Evolutionary conservation across 2,888 invertebrate species (phyloP).

Genomic region (Craniophora ligustri): DNA sequence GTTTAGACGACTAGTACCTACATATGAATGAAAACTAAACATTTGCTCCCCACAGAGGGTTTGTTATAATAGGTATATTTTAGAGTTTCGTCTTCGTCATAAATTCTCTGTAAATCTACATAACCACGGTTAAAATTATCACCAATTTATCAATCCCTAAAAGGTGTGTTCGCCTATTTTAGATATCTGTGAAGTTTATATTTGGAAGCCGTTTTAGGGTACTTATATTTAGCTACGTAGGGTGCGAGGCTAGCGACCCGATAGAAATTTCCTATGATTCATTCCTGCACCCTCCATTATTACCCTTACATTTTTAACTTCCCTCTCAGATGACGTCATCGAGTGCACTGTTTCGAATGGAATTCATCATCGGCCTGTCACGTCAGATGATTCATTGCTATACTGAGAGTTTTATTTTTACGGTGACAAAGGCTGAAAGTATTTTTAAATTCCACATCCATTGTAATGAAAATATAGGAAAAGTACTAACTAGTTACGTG

Average conservation of each 20-base stretch:
- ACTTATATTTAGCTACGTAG: conserved; percentile 74
- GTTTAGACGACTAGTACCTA: conserved; percentile 12
- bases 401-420: conserved; percentile 67
- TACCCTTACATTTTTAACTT: conserved; percentile 74
- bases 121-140: conserved; percentile 55
- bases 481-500: conserved; percentile 34
- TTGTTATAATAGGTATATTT: too few relatives aligned
- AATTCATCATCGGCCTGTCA: conserved; percentile 76
- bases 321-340: conserved; percentile 82
- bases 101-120: conserved; percentile 19
- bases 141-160: conserved; percentile 52
- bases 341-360: conserved; percentile 69
- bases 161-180: conserved; percentile 52
- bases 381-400: conserved; percentile 75
- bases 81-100: too few relatives aligned
- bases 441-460: conserved; percentile 53
- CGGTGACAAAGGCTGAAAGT: conserved; percentile 41
- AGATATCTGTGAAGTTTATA: conserved; percentile 58
- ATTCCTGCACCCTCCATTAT: conserved; percentile 82
- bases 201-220: conserved; percentile 67
- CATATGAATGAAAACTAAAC: too few relatives aligned
- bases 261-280: conserved; percentile 84
- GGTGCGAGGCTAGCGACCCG: conserved; percentile 81
- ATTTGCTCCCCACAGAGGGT: too few relatives aligned
- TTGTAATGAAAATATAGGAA: conserved; percentile 36